phyloP scores from a whole-genome alignment of 2,113 vertebrate genomes.

The Sus scrofa region T2T-Sscrofa CM000830.6:20574001-20574500 shows the following conservation, averaged over 20 bases:
- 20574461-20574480: not conserved
- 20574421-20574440: constrained; percentile 17
- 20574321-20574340: constrained; percentile 59
- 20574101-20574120: constrained; percentile 54
- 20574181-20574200: constrained; percentile 41
- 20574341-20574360: constrained; percentile 60
- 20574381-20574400: constrained; percentile 58
- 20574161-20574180: constrained; percentile 11
- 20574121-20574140: constrained; percentile 52
- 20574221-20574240: constrained; percentile 40
- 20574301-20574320: constrained; percentile 17
- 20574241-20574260: constrained; percentile 30
- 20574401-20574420: constrained; percentile 1
- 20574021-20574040: constrained; percentile 31
- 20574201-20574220: constrained; percentile 11
- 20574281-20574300: constrained; percentile 38
- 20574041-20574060: constrained; percentile 46
- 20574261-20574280: constrained; percentile 37
- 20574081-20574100: constrained; percentile 1
- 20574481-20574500: constrained; percentile 27
- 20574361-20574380: constrained; percentile 19
- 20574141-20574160: constrained; percentile 1
- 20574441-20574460: constrained; percentile 24
- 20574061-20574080: constrained; percentile 25
- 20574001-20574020: constrained; percentile 26